phyloP scores from a whole-genome alignment of 2,888 invertebrate genomes.

The Disparrhopalites patrizii region DNA sequence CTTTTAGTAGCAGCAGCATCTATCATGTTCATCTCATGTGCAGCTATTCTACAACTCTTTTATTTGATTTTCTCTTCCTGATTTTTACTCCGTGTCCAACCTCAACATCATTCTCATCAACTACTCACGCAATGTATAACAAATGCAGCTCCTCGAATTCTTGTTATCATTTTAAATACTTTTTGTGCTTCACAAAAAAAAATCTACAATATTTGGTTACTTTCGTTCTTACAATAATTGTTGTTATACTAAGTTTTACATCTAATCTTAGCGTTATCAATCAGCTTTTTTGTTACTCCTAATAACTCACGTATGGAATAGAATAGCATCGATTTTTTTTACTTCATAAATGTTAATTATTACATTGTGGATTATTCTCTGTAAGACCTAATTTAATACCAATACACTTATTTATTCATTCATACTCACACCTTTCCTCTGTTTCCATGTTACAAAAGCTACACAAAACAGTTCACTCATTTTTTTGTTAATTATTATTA shows the following conservation, averaged over 20 bases:
- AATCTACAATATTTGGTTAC: background rate
- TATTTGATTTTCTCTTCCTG: too few species aligned
- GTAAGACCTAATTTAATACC: background rate
- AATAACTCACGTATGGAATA: background rate
- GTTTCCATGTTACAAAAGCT: conserved; percentile 21
- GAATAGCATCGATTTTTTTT: background rate
- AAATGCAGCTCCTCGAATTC: conserved; percentile 10
- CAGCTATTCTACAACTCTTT: too few species aligned
- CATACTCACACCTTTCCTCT: background rate
- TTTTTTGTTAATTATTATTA: too few species aligned
- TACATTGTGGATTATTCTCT: background rate
- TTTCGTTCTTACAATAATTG: too few species aligned
- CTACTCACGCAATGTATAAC: conserved; percentile 12
- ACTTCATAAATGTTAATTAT: background rate
- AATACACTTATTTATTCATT: background rate
- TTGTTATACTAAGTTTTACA: background rate
- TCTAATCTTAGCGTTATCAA: background rate
- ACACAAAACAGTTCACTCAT: conserved; percentile 25
- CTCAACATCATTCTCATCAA: conserved; percentile 10
- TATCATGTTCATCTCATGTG: too few species aligned
- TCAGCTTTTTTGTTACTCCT: background rate
- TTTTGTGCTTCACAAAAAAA: background rate
- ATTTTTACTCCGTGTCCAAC: too few species aligned
- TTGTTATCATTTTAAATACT: background rate
- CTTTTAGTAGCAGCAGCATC: too few species aligned